Evolutionary conservation across 2,888 invertebrate genomes (phyloP).

Genomic region (Nemotelus nigrinus): DNA sequence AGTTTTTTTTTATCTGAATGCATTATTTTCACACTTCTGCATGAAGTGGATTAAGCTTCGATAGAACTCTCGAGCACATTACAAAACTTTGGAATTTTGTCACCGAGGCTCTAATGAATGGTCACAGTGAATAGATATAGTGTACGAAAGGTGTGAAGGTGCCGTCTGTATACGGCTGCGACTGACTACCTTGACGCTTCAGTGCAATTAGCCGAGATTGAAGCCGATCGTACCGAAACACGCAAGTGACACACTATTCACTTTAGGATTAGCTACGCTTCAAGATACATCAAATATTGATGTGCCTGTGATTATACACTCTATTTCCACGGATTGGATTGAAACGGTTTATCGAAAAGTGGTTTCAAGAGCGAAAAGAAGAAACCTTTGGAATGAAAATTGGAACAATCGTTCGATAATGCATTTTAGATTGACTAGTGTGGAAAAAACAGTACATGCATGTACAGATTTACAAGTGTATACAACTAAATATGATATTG

Average conservation of each 20-base stretch:
- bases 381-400: no score
- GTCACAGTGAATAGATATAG: no score
- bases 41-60: no score
- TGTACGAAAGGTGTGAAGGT: no score
- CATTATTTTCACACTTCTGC: no score
- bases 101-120: constrained; percentile 3
- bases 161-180: background rate
- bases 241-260: background rate
- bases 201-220: constrained; percentile 1
- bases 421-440: no score
- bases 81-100: background rate
- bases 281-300: background rate
- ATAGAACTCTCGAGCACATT: no score
- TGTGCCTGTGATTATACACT: background rate
- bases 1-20: no score
- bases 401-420: no score
- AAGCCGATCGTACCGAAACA: background rate
- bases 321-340: background rate
- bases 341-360: background rate
- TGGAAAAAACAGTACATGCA: no score
- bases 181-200: background rate
- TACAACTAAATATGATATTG: no score
- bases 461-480: no score
- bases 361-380: background rate
- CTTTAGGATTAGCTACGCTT: background rate